Base-by-base conservation (phyloP, 2,888 invertebrate genomes). In the Drosophila cognata region DNA sequence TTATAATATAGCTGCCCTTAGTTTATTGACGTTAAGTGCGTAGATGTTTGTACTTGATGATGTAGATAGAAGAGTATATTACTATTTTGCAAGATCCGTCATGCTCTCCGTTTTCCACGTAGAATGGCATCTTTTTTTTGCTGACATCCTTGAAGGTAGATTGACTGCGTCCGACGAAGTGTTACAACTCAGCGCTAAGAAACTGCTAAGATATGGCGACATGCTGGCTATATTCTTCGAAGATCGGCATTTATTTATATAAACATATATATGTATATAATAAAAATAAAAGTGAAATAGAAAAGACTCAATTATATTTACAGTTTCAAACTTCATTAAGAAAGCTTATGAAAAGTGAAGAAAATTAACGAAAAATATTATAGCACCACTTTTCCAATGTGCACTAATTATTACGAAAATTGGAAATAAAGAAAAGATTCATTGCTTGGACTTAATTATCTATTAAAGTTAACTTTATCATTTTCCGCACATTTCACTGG, bases 11-110 rank as follows among this genome's bases (percentile, higher is more conserved):
- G 36, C 16, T 25, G 51, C 25, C 29, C 18, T 75, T 60, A 36
- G 43, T 52, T 62, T 59, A 36, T 51, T 65, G n/a, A 48, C 46
- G 33, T 53, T n/a, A 16, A 76, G 51, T 62, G 55, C 29, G 18
- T 41, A 35, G 4, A 16, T 41, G 72, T 53, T 33, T 51, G 11
- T 21, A 21, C n/a, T 21, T 11, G 11, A 21, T 41, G 21, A 5
- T 11, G 2, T 5, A 5, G 10, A 4, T n/a, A 2, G 10, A 41
- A 11, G 5, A 21, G 21, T 21, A 21, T 21, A n/a, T 41, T n/a
- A 0, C 1, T n/a, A n/a, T 41, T 41, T n/a, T 41, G 0, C 10
- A 18, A 8, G 18, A 18, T 7, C 18, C n/a, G 2, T 41, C 10
- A 10, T 33, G 31, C 31, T 10, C 10, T 33, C 31, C 31, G 31